Evolutionary conservation across 1,140 invertebrate species (phyloP).

Genomic region (Oryctes rhinoceros): DNA sequence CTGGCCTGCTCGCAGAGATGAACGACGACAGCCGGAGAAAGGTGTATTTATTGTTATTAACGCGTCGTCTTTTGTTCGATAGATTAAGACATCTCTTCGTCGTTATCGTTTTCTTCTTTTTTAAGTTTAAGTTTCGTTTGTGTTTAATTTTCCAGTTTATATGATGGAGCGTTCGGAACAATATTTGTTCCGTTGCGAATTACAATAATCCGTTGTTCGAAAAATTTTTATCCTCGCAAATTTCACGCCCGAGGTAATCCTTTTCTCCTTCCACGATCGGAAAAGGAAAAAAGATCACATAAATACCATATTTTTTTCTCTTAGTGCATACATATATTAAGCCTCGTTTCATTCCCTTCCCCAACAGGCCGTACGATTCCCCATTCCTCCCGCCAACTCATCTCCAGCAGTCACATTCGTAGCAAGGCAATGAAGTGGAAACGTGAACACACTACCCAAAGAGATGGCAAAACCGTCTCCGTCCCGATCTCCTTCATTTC

Average conservation of each 20-base stretch:
- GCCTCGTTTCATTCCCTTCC: not conserved
- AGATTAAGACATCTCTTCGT: not conserved
- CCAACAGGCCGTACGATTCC: not conserved
- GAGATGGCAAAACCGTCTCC: not conserved
- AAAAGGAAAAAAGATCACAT: too few species aligned
- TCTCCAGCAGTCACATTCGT: constrained; percentile 8
- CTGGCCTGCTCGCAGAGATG: not conserved
- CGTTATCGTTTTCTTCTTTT: not conserved
- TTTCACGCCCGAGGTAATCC: too few species aligned
- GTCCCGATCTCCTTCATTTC: not conserved
- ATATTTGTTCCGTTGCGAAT: too few species aligned
- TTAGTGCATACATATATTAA: too few species aligned
- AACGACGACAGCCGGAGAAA: not conserved
- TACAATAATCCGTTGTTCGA: too few species aligned
- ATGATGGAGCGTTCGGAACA: too few species aligned
- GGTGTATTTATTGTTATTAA: constrained; percentile 2
- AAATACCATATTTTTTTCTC: too few species aligned
- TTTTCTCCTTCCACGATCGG: too few species aligned
- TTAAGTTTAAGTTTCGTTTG: not conserved
- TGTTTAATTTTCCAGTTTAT: too few species aligned
- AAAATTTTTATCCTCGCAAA: too few species aligned
- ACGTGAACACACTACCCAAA: constrained; percentile 17
- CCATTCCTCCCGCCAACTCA: not conserved
- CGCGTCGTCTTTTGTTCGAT: constrained; percentile 8
- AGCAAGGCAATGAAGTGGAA: constrained; percentile 1